Conservation (phyloP, 2,113 vertebrate genomes). For the Pachyramphus minor region DNA sequence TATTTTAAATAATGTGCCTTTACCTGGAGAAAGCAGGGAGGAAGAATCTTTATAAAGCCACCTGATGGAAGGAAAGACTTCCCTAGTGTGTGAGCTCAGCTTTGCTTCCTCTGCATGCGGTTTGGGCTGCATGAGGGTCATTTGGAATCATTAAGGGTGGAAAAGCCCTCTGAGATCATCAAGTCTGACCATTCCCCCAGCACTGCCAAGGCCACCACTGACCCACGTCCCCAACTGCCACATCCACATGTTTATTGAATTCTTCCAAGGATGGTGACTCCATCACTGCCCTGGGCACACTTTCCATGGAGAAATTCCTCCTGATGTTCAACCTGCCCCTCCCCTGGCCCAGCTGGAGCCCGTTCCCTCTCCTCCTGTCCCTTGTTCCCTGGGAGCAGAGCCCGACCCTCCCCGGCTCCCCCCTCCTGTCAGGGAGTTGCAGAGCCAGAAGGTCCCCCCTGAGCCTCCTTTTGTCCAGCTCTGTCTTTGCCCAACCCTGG, state of each 20-base stretch:
- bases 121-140: background rate
- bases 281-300: background rate
- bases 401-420: rapidly evolving
- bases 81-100: background rate
- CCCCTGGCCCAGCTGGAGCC: rapidly evolving
- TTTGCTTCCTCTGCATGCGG: background rate
- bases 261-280: background rate
- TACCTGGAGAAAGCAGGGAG: background rate
- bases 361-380: rapidly evolving
- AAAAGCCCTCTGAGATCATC: background rate
- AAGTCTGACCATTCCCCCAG: background rate
- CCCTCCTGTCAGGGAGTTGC: background rate
- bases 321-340: rapidly evolving
- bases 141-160: background rate
- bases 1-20: background rate
- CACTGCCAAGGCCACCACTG: background rate
- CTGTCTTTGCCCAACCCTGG: background rate
- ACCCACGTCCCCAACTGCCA: background rate
- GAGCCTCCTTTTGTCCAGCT: background rate
- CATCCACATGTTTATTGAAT: background rate
- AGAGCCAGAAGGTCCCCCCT: background rate
- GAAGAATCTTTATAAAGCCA: background rate
- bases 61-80: background rate
- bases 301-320: rapidly evolving
- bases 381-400: background rate